These are phyloP conservation scores for Maniola hyperantus DNA, from an alignment of 2,888 invertebrate genomes.

Conservation along the genomic window DNA sequence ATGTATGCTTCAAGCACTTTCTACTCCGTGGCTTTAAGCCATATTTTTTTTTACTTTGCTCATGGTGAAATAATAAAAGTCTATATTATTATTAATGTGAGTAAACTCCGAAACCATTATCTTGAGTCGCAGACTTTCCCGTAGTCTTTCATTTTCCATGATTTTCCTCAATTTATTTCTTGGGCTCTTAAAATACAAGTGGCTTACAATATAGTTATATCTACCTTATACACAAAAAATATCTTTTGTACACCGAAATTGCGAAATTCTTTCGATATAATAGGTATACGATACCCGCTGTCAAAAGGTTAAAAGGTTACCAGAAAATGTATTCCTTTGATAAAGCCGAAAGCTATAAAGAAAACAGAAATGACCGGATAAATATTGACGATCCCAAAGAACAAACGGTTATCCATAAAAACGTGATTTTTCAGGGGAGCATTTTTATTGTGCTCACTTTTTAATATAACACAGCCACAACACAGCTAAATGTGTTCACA, in stretches of 20 bases:
- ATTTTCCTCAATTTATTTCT: not conserved
- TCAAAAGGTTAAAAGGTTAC: constrained; percentile 16
- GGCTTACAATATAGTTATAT: not conserved
- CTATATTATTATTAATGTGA: not conserved
- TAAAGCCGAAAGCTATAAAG: constrained; percentile 4
- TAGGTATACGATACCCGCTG: not conserved
- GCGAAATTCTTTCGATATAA: constrained; percentile 1
- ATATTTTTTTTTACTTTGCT: too few relatives aligned
- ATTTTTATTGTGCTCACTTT: too few relatives aligned
- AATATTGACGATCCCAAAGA: too few relatives aligned
- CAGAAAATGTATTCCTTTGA: constrained; percentile 14
- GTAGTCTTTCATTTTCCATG: not conserved
- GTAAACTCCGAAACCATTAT: not conserved
- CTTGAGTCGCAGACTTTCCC: not conserved
- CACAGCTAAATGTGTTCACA: too few relatives aligned
- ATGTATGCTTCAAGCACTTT: too few relatives aligned
- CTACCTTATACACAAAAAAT: not conserved
- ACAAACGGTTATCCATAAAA: too few relatives aligned
- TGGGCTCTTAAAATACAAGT: not conserved
- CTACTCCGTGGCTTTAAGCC: too few relatives aligned
- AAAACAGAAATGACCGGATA: constrained; percentile 7
- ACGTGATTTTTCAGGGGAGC: too few relatives aligned
- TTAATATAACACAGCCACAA: too few relatives aligned
- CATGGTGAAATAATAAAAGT: not conserved
- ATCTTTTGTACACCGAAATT: constrained; percentile 5